A percentile compares a stretch with the other conserved stretches of the same genome.
Evolutionary conservation across 2,797 vertebrate species (phyloP).

Genomic region (Anguilla marmorata): DNA sequence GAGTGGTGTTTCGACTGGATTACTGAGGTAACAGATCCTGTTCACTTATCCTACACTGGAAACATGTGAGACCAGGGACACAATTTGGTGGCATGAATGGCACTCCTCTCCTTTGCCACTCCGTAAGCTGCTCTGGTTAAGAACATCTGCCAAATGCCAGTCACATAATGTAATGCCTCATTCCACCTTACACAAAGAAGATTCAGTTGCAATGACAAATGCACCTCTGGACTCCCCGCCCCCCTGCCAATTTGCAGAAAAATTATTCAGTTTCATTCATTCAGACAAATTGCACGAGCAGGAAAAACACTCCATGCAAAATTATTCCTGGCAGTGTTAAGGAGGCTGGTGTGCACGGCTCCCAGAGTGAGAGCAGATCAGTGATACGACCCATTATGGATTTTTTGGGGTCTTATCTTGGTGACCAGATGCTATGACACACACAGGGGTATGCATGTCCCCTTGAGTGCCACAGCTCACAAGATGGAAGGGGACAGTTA

Average conservation of each 20-base stretch:
- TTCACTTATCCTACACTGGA: neutral
- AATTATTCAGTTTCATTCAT: neutral
- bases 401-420: slow-evolving; percentile 57
- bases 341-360: neutral
- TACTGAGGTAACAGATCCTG: neutral
- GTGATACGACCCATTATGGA: neutral
- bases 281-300: neutral
- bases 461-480: slow-evolving; percentile 49
- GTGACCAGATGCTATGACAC: slow-evolving; percentile 58
- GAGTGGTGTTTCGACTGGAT: neutral
- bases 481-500: slow-evolving; percentile 36
- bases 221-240: neutral
- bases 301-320: neutral
- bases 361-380: slow-evolving; percentile 2
- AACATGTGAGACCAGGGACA: too few relatives aligned
- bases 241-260: neutral
- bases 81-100: neutral
- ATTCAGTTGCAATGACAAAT: neutral
- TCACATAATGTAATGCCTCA: neutral
- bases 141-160: too few relatives aligned
- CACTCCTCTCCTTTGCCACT: neutral
- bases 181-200: neutral
- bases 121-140: neutral
- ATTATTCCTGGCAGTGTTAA: neutral
- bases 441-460: slow-evolving; percentile 42